Evolutionary conservation across 2,888 invertebrate genomes (phyloP), one percentile per base, ranked within the genome.

Genomic region (Lycophotia porphyrea): DNA sequence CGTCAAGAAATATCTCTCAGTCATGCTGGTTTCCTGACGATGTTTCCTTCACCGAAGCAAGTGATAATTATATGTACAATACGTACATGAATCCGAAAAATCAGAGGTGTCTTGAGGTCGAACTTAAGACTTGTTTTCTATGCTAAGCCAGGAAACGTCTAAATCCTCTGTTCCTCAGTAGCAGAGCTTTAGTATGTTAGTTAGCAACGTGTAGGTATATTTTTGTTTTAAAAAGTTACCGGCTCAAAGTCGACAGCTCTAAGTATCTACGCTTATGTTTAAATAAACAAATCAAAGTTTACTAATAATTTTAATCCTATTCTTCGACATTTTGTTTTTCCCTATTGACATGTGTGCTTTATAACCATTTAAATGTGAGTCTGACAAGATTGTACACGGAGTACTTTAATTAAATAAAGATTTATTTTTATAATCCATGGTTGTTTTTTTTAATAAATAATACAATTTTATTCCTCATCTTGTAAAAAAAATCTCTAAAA

Each of bases 201-300:
- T 4, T 31, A 3, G 21, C 31, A 31, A 9, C 7, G 36, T 55
- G 2, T 36, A 24, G 21, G 21, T 31, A 58, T 31, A 24, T 36
- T 44, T 61, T 60, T 31, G 11, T 34, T 63, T 24, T 36, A n/a
- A 3, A 31, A 52, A 34, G 44, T 52, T 39, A 79, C 44, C 24
- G 73, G 42, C 55, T 72, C 47, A 73, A 58, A 80, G 39, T 58
- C 31, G 52, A 31, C 13, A 80, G 76, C 73, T 77, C 11, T 18
- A 36, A 78, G 21, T 68, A 34, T 13, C 1, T 71, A 44, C 2
- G n/a, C 15, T 18, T n/a, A 42, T 7, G 31, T 36, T 5, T 52
- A 36, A 47, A 18, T 24, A 34, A 49, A 76, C 18, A 11, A 75
- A 75, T 52, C 34, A 42, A 63, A 42, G 52, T 36, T 18, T 44